Conservation (phyloP, 2,797 vertebrate genomes). For the Chaenodraco wilsoni region DNA sequence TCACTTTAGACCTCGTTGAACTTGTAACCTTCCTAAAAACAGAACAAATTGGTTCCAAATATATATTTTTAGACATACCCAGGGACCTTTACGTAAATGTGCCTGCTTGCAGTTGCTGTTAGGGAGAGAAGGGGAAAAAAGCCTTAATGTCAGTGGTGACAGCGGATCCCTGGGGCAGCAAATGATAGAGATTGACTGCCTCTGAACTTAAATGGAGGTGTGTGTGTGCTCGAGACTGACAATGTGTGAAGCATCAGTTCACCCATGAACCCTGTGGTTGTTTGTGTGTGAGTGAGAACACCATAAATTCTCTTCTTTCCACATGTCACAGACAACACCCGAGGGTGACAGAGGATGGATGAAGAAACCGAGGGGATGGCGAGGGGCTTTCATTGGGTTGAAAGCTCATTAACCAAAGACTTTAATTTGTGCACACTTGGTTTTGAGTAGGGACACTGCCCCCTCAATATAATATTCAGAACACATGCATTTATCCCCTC, state of each 20-base stretch:
- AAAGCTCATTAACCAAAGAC: constrained; percentile 67
- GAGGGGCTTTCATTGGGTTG: not conserved
- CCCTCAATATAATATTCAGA: too few relatives aligned
- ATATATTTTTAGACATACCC: constrained; percentile 2
- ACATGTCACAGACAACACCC: constrained; percentile 32
- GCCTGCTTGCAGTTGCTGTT: constrained; percentile 23
- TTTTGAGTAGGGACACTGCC: too few relatives aligned
- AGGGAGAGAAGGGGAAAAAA: not conserved
- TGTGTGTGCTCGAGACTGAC: constrained; percentile 23
- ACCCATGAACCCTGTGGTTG: not conserved
- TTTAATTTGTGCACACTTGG: constrained; percentile 46
- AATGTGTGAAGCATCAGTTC: constrained; percentile 30
- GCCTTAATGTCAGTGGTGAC: constrained; percentile 40
- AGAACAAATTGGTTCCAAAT: constrained; percentile 18
- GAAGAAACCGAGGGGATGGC: not conserved
- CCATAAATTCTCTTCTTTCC: constrained; percentile 23
- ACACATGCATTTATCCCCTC: too few relatives aligned
- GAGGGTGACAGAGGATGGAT: constrained; percentile 21
- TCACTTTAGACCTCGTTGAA: constrained; percentile 4
- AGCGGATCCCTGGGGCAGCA: constrained; percentile 20
- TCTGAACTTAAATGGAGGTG: constrained; percentile 24
- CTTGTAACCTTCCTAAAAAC: constrained; percentile 3
- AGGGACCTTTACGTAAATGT: constrained; percentile 27
- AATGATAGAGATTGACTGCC: constrained; percentile 43
- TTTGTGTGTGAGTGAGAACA: constrained; percentile 9